Base-by-base conservation (phyloP, 2,797 vertebrate species). In the Cygnus olor region DNA sequence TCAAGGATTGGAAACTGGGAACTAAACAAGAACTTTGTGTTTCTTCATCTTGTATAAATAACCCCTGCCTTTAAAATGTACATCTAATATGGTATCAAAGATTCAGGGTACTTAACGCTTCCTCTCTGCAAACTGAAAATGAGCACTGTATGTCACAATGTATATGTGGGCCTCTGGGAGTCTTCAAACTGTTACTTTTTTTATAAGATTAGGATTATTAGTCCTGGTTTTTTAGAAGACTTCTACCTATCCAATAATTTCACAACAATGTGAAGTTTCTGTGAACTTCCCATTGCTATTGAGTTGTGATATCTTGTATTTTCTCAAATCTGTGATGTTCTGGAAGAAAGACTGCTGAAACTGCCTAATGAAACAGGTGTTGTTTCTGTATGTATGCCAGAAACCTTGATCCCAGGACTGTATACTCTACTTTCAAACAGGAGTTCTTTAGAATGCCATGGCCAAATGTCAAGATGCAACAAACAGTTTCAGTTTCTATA, bases 131-230 rank as follows among this genome's bases (percentile, higher is more conserved):
- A 36, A 3, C 9, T 66, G 58, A 49, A 80, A 76, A 76, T 27
- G 36, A 53, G 19, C 14, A 45, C 15, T 22, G 2, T 13, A 2
- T 36, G 42, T 70, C 60, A 66, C 5, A 27, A 6, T 21, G n/a
- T 30, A 17, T 38, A 44, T 7, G 44, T 12, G n/a, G 32, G 14
- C 9, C 8, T 54, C 27, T 30, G 0, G 1, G 0, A 8, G 6
- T 74, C 17, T 57, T 68, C 42, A 68, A 80, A 70, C 6, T 32
- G 5, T 6, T 24, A 2, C 15, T 25, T 72, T 83, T 83, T 83
- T 79, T 58, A 17, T 22, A 61, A 77, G 34, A 60, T 42, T 30
- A 19, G 13, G 8, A 22, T 51, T 74, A 56, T 49, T 69, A 57
- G 6, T 24, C 18, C 20, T 10, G 0, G 70, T 72, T 84, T 76